Conservation (phyloP, 2,888 invertebrate genomes). For the Lamellibrachia columna region DNA sequence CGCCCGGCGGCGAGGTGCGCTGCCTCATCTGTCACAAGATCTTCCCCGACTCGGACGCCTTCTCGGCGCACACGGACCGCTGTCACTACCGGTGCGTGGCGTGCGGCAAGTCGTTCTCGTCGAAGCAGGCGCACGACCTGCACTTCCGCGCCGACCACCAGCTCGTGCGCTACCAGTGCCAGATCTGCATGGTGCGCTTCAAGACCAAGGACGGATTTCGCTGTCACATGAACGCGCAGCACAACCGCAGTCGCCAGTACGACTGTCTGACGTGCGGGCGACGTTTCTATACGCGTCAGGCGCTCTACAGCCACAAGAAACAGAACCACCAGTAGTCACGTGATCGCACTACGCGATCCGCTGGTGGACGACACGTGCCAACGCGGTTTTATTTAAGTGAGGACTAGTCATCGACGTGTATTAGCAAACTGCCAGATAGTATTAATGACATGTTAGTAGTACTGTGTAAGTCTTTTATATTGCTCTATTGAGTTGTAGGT, state of each 20-base stretch:
- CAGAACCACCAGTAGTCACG: slow-evolving; percentile 28
- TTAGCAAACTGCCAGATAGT: slow-evolving; percentile 4
- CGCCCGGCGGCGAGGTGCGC: slow-evolving; percentile 3
- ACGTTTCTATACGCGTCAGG: slow-evolving; percentile 35
- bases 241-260: slow-evolving; percentile 31
- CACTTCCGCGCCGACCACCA: slow-evolving; percentile 25
- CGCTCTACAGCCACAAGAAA: slow-evolving; percentile 31
- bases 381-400: background rate
- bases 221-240: slow-evolving; percentile 37
- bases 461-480: background rate
- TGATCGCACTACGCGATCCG: background rate
- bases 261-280: slow-evolving; percentile 31
- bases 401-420: background rate
- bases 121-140: slow-evolving; percentile 33
- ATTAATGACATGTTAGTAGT: background rate
- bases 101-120: slow-evolving; percentile 35
- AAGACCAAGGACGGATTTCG: slow-evolving; percentile 33
- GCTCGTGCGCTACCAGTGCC: slow-evolving; percentile 30
- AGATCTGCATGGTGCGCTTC: slow-evolving; percentile 25
- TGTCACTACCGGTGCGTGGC: slow-evolving; percentile 32
- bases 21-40: slow-evolving; percentile 10
- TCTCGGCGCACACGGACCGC: slow-evolving; percentile 30
- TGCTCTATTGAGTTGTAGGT: background rate
- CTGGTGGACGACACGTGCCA: background rate
- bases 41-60: background rate